Conservation (phyloP, 2,797 vertebrate species). For the Paedocypris micromegethes region DNA sequence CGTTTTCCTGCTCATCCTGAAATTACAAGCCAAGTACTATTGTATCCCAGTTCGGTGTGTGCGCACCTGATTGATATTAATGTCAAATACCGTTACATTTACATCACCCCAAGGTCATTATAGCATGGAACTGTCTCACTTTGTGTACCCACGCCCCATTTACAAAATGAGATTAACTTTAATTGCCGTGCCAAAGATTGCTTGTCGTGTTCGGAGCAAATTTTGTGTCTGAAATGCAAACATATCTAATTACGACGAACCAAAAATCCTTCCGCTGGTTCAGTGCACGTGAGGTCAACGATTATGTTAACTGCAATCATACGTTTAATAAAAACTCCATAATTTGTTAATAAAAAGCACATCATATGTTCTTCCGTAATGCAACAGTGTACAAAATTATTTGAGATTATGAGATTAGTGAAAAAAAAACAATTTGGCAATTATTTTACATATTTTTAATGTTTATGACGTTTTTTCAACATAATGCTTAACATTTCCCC, state of each 20-base stretch:
- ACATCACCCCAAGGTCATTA: constrained; percentile 5
- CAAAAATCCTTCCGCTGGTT: constrained; percentile 63
- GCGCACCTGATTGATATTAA: neutral
- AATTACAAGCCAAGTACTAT: too few species aligned
- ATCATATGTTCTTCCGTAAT: too few species aligned
- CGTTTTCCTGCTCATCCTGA: too few species aligned
- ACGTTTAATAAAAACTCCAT: constrained; percentile 1
- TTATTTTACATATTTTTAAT: too few species aligned
- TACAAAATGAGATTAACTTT: neutral
- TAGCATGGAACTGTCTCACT: neutral
- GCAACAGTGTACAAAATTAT: too few species aligned
- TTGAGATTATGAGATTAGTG: too few species aligned
- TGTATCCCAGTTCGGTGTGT: too few species aligned
- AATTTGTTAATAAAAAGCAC: too few species aligned
- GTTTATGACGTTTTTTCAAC: too few species aligned
- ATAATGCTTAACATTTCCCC: too few species aligned
- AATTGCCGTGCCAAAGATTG: constrained; percentile 14
- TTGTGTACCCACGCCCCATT: neutral
- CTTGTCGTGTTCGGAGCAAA: constrained; percentile 33
- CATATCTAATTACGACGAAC: constrained; percentile 49
- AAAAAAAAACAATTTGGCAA: too few species aligned
- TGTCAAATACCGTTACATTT: neutral
- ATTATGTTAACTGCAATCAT: constrained; percentile 56
- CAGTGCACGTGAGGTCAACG: constrained; percentile 72
- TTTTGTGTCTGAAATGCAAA: constrained; percentile 41